Evolutionary conservation across 2,888 invertebrate genomes (phyloP).

Genomic region (Creontiades dilutus): DNA sequence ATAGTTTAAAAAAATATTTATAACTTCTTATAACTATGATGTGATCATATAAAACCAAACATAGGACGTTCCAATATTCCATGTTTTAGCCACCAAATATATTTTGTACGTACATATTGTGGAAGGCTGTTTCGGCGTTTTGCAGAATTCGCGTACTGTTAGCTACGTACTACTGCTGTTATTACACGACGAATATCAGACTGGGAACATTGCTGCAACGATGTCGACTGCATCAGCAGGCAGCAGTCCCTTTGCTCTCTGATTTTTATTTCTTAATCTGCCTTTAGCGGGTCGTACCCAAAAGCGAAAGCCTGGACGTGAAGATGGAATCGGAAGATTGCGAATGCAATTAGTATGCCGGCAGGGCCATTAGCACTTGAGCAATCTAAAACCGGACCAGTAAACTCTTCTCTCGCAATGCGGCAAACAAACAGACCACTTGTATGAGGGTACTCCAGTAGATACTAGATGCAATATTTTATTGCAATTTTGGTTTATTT

Average conservation of each 20-base stretch:
- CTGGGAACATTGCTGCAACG: not conserved
- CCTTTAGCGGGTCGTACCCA: not conserved
- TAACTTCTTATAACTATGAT: too few relatives aligned
- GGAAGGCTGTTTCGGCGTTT: too few relatives aligned
- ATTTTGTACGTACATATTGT: too few relatives aligned
- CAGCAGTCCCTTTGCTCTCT: not conserved
- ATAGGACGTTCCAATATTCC: too few relatives aligned
- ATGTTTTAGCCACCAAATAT: too few relatives aligned
- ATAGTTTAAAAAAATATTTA: too few relatives aligned
- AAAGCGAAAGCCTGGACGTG: slow-evolving; percentile 22
- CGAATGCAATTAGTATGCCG: slow-evolving; percentile 36
- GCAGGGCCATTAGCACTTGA: slow-evolving; percentile 22
- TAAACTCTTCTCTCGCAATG: not conserved
- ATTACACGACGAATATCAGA: not conserved
- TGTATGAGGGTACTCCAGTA: not conserved
- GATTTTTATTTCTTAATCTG: not conserved
- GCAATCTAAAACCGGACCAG: slow-evolving; percentile 21
- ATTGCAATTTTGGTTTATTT: too few relatives aligned
- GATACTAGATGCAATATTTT: not conserved
- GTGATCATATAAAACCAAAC: too few relatives aligned
- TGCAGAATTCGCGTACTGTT: too few relatives aligned
- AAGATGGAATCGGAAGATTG: slow-evolving; percentile 31
- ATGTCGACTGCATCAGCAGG: not conserved
- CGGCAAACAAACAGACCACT: not conserved
- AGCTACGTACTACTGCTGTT: not conserved